Base-by-base conservation (phyloP, 2,797 vertebrate species). In the Hafferia zeledoni region DNA sequence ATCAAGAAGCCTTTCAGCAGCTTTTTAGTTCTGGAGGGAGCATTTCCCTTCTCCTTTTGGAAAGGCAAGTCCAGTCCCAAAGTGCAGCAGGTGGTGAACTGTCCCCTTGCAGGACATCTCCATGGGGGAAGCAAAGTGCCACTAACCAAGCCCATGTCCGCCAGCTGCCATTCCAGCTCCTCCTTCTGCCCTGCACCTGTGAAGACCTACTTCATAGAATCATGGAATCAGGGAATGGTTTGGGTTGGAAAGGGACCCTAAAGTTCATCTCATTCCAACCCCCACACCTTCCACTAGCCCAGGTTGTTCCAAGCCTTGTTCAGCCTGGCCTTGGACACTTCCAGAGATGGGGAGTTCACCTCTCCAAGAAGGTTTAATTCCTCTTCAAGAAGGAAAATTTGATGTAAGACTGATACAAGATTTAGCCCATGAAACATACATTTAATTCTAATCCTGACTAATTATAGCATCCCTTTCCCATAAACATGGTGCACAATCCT, bases 61-160 rank as follows among this genome's bases (percentile, higher is more conserved):
- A 17, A 27, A 17, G 60, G 17, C 5, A 3, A 24, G 4, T 24
- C 43, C 55, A 3, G 0, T 46, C 31, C 49, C 76, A 31, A 6
- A 33, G 24, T 63, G 8, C 2, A 0, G 47, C 10, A 14, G 56
- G 47, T 1, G 1, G 6, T 2, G 44, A 18, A 2, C 15, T 3
- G 0, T 46, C 49, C 50, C 30, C 22, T 8, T 5, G 31, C 30
- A 13, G 68, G 69, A 43, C 25, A 8, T 2, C 7, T n/a, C 53
- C 13, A 0, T 0, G 14, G 67, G 50, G 53, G 61, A 28, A 50
- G 75, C 27, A 3, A 9, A 60, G 79, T 17, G 27, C 37, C 57
- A 2, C 14, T 11, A 43, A 5, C 27, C 11, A 17, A 53, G 2
- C 23, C 68, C 61, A 12, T 0, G 0, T 35, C 25, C 33, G 23